These are phyloP conservation scores for Agonum fuliginosum DNA, from an alignment of 2,888 invertebrate species.

Conservation along the genomic window DNA sequence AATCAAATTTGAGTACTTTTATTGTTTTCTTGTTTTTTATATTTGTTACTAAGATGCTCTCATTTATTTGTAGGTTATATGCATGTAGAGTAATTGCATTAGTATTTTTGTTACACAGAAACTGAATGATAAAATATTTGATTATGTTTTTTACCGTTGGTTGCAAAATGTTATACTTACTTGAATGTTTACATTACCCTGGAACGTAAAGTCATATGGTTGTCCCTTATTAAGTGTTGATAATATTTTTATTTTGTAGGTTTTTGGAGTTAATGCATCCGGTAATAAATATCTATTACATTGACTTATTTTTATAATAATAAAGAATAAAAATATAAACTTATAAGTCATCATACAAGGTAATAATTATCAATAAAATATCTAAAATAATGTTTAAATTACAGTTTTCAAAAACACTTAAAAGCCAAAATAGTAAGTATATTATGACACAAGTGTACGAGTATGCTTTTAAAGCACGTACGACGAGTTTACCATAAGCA, in stretches of 20 bases:
- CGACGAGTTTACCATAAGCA: too few relatives aligned
- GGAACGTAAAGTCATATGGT: constrained; percentile 75
- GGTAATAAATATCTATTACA: constrained; percentile 66
- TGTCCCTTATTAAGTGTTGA: constrained; percentile 73
- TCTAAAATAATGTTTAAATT: too few relatives aligned
- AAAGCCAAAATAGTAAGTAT: too few relatives aligned
- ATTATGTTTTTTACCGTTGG: neutral
- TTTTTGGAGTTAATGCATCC: constrained; percentile 69
- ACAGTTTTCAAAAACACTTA: too few relatives aligned
- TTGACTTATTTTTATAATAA: neutral
- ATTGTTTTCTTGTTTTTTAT: constrained; percentile 66
- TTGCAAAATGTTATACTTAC: constrained; percentile 70
- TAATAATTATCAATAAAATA: too few relatives aligned
- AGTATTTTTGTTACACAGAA: constrained; percentile 74
- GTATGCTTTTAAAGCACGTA: too few relatives aligned
- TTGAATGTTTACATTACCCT: constrained; percentile 76
- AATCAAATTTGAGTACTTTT: constrained; percentile 69
- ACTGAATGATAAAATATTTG: constrained; percentile 69
- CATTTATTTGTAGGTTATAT: constrained; percentile 78
- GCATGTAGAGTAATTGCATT: constrained; percentile 81
- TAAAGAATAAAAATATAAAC: neutral
- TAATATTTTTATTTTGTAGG: constrained; percentile 71
- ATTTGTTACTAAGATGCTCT: constrained; percentile 65
- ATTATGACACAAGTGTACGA: too few relatives aligned
- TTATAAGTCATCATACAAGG: too few relatives aligned